phyloP scores from a whole-genome alignment of 64 coral and sea anemone species.

The Pocillopora verrucosa region DNA sequence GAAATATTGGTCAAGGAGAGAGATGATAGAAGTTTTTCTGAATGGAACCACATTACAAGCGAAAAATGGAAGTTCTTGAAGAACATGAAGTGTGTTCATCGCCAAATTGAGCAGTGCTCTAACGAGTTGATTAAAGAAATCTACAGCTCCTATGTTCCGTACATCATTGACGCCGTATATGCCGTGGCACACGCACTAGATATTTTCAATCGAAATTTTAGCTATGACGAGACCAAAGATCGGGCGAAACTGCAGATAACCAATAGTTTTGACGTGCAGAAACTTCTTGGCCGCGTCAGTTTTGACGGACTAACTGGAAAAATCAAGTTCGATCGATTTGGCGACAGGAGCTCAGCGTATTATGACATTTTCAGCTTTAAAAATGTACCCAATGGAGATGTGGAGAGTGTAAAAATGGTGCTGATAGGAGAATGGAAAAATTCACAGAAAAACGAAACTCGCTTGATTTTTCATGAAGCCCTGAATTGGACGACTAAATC shows the following conservation, averaged over 20 bases:
- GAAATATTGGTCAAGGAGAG: background rate
- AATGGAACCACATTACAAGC: conserved; percentile 42
- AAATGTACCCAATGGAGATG: background rate
- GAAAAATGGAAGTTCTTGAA: conserved; percentile 12
- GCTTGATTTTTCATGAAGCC: background rate
- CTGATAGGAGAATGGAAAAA: conserved; percentile 7
- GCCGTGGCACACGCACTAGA: conserved; percentile 64
- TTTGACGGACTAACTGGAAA: conserved; percentile 38
- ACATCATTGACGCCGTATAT: conserved; percentile 68
- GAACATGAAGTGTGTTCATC: background rate
- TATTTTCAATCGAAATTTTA: conserved; percentile 15
- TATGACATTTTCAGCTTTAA: conserved; percentile 45
- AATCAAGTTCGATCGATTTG: conserved; percentile 19
- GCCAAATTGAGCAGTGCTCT: background rate
- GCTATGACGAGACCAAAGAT: too few species aligned
- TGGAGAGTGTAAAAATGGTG: background rate
- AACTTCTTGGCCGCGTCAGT: background rate
- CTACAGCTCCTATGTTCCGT: conserved; percentile 31
- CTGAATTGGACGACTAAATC: background rate
- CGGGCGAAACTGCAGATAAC: too few species aligned
- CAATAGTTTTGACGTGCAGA: background rate
- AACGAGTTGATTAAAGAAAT: background rate
- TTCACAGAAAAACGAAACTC: background rate
- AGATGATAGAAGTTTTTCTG: background rate
- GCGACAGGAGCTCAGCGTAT: conserved; percentile 7